Conservation (phyloP, 2,113 vertebrate species). For the Muntiacus reevesi region DNA sequence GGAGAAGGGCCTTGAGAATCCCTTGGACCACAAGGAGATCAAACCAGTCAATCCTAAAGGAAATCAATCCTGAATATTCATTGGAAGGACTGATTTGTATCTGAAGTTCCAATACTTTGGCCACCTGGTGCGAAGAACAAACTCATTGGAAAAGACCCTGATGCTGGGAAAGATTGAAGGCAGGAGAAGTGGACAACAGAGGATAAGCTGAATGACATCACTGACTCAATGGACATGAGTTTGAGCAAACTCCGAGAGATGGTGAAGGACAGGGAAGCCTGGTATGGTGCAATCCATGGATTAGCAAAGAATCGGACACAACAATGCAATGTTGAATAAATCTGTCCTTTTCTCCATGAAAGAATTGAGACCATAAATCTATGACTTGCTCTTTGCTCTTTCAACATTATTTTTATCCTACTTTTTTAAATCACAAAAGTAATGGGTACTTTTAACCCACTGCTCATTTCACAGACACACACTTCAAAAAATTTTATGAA, state of each 20-base stretch:
- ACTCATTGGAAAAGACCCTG: not conserved
- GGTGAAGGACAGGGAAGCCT: not conserved
- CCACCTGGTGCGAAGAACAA: not conserved
- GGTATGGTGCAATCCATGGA: not conserved
- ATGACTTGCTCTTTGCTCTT: not conserved
- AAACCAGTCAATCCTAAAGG: not conserved
- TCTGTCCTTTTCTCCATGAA: not conserved
- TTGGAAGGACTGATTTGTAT: not conserved
- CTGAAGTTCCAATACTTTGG: not conserved
- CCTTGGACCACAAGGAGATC: not conserved
- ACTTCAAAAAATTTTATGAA: not conserved
- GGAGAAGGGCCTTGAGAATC: not conserved
- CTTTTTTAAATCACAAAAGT: not conserved
- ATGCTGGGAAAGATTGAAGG: not conserved
- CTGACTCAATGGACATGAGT: not conserved
- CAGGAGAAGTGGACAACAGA: not conserved
- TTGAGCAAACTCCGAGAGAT: not conserved
- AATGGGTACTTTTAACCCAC: not conserved
- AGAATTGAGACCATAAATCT: not conserved
- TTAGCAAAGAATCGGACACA: not conserved
- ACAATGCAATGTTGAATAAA: not conserved
- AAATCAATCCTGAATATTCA: not conserved
- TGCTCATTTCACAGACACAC: not conserved
- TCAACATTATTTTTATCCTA: not conserved
- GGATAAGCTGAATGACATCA: not conserved